Base-by-base conservation (phyloP, 2,797 vertebrate genomes). In the Aplochiton taeniatus region DNA sequence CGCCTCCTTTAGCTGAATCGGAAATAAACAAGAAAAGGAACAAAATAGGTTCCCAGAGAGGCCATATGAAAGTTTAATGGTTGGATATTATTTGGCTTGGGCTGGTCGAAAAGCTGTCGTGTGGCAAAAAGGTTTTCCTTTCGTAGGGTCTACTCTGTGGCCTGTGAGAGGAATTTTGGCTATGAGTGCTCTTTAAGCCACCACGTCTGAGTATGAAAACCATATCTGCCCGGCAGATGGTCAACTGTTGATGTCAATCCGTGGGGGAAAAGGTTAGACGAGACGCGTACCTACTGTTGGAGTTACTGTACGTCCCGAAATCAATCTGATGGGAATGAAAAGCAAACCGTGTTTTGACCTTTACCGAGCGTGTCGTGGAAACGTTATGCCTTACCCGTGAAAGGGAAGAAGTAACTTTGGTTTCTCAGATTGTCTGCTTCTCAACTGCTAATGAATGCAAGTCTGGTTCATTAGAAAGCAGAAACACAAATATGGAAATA, bases 51-150 rank as follows among this genome's bases (percentile, higher is more conserved):
- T 60, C 20, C 13, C 42, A 60, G 44, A 47, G 17, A 47, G 8
- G 45, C 44, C 45, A 17, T 8, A 60, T 60, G 58, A 62, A 49
- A 57, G 48, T 62, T 65, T 74, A 51, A 63, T 67, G 55, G 61
- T 60, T 20, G 58, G 8, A 31, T 18, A 57, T 60, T 48, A 60
- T 60, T 60, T 20, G 46, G 58, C 44, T 9, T 18, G 0, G 11
- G 43, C 18, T 58, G 17, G 17, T 11, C 11, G 42, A 13, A 17
- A 1, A 45, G 58, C 45, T 59, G 16, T 3, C 6, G 31, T 31
- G 31, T 31, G 31, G 31, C 31, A 48, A 48, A 48, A 11, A 18
- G 17, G 16, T 19, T 17, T 54, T 19, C 11, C 20, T 54, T 17
- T 19, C 11, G 52, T 18, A 10, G 8, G 2, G 16, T 16, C 20